These are phyloP conservation scores for Thalassarche chlororhynchos DNA, from an alignment of 2,113 vertebrate species.

Conservation along the genomic window DNA sequence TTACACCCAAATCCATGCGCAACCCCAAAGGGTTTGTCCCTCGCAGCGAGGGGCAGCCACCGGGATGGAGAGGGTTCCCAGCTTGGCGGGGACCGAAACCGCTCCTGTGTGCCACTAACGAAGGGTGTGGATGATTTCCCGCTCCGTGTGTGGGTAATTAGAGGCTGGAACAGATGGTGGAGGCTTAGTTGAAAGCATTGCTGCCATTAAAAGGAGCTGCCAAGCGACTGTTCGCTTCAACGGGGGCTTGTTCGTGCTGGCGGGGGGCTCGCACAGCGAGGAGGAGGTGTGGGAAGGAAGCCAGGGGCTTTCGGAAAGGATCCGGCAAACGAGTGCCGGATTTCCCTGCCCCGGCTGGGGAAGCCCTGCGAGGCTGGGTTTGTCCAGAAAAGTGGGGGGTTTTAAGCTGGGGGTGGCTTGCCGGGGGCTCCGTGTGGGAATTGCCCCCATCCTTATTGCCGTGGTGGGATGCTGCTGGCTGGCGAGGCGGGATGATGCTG, in stretches of 20 bases:
- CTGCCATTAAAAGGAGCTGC: not conserved
- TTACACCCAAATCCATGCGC: rapidly evolving
- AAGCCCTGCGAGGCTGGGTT: not conserved
- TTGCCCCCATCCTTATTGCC: rapidly evolving
- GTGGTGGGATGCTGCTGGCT: rapidly evolving
- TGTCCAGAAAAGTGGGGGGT: not conserved
- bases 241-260: not conserved
- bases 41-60: rapidly evolving
- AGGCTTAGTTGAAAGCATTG: not conserved
- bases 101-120: rapidly evolving
- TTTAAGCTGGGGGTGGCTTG: not conserved
- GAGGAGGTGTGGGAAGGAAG: not conserved
- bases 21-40: not conserved
- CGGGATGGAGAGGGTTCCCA: not conserved
- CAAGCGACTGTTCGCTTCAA: not conserved
- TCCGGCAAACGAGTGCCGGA: rapidly evolving
- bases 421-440: rapidly evolving
- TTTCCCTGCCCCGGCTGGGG: rapidly evolving
- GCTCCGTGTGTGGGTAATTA: not conserved
- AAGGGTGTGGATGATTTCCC: not conserved
- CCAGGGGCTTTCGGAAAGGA: not conserved
- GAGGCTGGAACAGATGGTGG: conserved; percentile 12
- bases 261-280: not conserved
- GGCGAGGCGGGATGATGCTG: not conserved
- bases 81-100: not conserved